These are phyloP conservation scores for Physella acuta DNA, from an alignment of 1,140 invertebrate genomes.

Conservation along the genomic window DNA sequence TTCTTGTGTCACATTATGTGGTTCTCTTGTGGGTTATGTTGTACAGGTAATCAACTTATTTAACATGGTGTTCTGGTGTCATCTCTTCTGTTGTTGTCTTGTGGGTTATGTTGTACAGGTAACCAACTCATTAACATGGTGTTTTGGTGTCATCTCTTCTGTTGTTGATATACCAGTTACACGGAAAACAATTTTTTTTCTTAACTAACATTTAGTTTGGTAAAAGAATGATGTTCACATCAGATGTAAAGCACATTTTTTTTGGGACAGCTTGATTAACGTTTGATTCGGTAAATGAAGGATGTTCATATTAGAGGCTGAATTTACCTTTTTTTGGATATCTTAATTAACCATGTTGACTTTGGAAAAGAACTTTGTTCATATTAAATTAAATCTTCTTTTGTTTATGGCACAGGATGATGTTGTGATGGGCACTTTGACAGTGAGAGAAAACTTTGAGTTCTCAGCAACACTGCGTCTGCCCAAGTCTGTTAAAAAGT, in stretches of 20 bases:
- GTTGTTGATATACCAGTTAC: slow-evolving; percentile 60
- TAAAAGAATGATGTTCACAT: too few species aligned
- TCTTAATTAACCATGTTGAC: neutral
- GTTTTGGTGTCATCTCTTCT: too few species aligned
- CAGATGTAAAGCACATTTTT: too few species aligned
- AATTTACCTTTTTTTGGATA: neutral
- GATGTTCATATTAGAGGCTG: neutral
- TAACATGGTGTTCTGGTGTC: too few species aligned
- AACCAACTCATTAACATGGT: too few species aligned
- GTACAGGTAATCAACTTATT: too few species aligned
- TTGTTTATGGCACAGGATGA: too few species aligned
- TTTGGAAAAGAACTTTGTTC: neutral
- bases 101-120: slow-evolving; percentile 61
- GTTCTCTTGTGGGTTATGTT: slow-evolving; percentile 60
- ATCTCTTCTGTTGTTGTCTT: too few species aligned
- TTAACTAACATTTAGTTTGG: too few species aligned
- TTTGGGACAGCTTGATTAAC: neutral
- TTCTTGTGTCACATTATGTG: too few species aligned
- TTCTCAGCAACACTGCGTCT: slow-evolving; percentile 57
- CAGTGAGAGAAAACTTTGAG: slow-evolving; percentile 54
- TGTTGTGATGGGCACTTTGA: slow-evolving; percentile 56
- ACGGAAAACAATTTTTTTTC: too few species aligned
- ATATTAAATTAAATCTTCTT: neutral
- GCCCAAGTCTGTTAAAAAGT: slow-evolving; percentile 29
- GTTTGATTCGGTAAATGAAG: neutral